phyloP scores from a whole-genome alignment of 2,797 vertebrate species.

The Karalla daura region DNA sequence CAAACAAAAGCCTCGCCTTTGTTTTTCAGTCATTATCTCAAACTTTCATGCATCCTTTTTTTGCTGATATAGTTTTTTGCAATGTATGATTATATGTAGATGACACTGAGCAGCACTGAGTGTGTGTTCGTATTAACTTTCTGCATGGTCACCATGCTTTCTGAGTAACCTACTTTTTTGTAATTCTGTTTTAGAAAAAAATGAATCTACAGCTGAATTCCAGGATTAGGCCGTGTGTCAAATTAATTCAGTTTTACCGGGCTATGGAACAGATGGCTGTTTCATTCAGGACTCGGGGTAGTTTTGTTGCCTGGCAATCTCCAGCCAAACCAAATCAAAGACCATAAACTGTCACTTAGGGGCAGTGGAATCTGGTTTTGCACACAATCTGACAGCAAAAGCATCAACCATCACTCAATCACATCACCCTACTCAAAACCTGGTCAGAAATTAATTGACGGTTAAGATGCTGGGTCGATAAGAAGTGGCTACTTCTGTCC shows the following conservation, averaged over 20 bases:
- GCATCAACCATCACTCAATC: conserved; percentile 58
- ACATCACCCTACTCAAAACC: conserved; percentile 27
- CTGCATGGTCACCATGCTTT: neutral
- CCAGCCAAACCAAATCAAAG: conserved; percentile 80
- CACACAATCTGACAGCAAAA: conserved; percentile 57
- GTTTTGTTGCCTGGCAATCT: conserved; percentile 83
- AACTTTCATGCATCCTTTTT: conserved; percentile 16
- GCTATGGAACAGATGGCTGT: conserved; percentile 79
- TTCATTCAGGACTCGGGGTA: conserved; percentile 81
- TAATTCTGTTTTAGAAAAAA: conserved; percentile 33
- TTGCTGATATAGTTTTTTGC: neutral
- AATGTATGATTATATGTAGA: neutral
- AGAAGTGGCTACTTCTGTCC: conserved; percentile 11
- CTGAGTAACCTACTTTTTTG: conserved; percentile 37
- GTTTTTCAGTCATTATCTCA: conserved; percentile 35
- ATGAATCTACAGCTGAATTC: conserved; percentile 74
- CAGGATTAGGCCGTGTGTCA: conserved; percentile 75
- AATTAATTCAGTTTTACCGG: conserved; percentile 82
- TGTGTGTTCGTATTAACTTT: neutral
- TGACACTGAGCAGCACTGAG: neutral
- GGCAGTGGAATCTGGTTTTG: conserved; percentile 79
- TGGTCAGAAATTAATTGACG: conserved; percentile 43
- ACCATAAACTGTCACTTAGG: conserved; percentile 84
- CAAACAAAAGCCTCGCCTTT: conserved; percentile 66
- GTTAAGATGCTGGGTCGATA: conserved; percentile 38